Base-by-base conservation (phyloP, 1,140 invertebrate genomes). In the Penaeus vannamei region DNA sequence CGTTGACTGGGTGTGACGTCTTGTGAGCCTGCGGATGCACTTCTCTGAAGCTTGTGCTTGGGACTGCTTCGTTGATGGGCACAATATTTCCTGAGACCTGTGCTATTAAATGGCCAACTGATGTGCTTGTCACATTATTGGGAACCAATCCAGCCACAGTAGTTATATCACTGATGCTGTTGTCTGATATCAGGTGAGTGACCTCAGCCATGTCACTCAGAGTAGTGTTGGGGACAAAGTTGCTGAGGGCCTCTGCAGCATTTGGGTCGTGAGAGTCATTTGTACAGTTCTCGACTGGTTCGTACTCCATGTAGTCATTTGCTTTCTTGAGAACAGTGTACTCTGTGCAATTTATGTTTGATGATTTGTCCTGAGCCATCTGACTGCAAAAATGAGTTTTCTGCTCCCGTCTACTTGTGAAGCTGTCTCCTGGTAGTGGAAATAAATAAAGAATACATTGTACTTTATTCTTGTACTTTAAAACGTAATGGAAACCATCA, bases 131-230 rank as follows among this genome's bases (percentile, higher is more conserved):
- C 20, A 66, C 46, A 46, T 66, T 22, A 26, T 64, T 64, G n/a
- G 61, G 46, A 66, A 32, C 29, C 4, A 66, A 42, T 20, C 23
- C 64, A 42, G 82, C 36, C 10, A 84, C 82, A 19, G 82, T 42
- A 42, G 26, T 22, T 66, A 84, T 66, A 26, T 84, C 26, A 84
- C 66, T 36, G 14, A 64, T 46, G 42, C 26, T 46, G 42, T 32
- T 69, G 26, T 84, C 82, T 46, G 82, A 66, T 66, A 84, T 46
- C 60, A 84, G 12, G 42, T 46, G 42, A 69, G 82, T 64, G 36
- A 66, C 26, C 17, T n/a, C 26, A 22, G 82, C 7, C 26, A 42
- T 66, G 82, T 66, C 64, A 84, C 64, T 69, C 36, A 66, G 26
- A 17, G 12, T 53, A 17, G 53, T 53, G 53, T 53, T 53, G 12